Percentiles rank a stretch among this genome's conserved stretches.
These are phyloP conservation scores for Ellobium chinense DNA, from an alignment of 2,888 invertebrate species.

Conservation along the genomic window DNA sequence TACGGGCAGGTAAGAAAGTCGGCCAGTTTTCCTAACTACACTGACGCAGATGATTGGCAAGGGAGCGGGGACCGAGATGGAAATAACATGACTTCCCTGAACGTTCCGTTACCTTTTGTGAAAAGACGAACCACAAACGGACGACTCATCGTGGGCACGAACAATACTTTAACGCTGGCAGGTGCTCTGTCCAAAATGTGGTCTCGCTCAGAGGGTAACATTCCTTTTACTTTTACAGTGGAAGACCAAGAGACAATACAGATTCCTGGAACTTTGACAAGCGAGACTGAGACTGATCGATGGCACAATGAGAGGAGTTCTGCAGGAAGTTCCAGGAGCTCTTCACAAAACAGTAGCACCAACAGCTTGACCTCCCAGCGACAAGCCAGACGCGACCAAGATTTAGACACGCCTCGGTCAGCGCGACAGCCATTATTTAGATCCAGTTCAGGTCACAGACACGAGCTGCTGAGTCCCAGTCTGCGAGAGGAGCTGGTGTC, in stretches of 20 bases:
- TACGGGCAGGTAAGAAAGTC: background rate
- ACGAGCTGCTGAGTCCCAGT: background rate
- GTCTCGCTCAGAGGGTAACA: constrained; percentile 26
- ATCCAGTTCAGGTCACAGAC: background rate
- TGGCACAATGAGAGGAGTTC: background rate
- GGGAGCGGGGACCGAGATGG: background rate
- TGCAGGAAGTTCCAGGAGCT: background rate
- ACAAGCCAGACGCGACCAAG: too few relatives aligned
- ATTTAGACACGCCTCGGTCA: background rate
- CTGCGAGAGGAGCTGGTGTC: background rate
- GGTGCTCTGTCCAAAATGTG: constrained; percentile 5
- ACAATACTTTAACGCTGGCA: background rate
- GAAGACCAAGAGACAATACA: too few relatives aligned
- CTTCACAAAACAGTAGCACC: background rate
- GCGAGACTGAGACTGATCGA: too few relatives aligned
- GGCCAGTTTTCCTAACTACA: background rate
- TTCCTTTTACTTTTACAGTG: background rate
- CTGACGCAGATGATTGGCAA: background rate
- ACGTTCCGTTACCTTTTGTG: constrained; percentile 2
- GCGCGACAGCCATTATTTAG: background rate
- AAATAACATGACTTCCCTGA: background rate
- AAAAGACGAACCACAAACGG: constrained; percentile 16
- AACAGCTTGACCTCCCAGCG: background rate
- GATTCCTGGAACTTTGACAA: too few relatives aligned
- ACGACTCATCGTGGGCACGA: constrained; percentile 10